phyloP scores from a whole-genome alignment of 2,113 vertebrate species.

The Sisor rabdophorus region DNA sequence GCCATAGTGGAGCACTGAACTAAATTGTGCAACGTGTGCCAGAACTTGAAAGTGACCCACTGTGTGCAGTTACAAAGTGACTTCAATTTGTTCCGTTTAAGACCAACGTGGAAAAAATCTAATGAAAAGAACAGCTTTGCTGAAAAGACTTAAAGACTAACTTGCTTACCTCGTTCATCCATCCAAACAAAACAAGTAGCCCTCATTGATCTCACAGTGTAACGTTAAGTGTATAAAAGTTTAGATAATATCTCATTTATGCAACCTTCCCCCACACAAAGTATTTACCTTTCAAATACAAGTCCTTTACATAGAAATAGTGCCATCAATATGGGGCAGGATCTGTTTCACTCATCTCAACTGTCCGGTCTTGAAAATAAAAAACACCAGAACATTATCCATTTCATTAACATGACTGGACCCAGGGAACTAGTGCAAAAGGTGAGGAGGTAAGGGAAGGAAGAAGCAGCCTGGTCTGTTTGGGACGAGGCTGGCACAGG shows the following conservation, averaged over 20 bases:
- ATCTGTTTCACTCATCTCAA: slow-evolving; percentile 66
- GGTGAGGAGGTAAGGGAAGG: slow-evolving; percentile 44
- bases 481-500: slow-evolving; percentile 90
- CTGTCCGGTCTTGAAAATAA: slow-evolving; percentile 70
- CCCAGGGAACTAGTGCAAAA: slow-evolving; percentile 97
- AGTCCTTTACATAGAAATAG: slow-evolving; percentile 71
- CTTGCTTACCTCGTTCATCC: background rate
- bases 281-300: slow-evolving; percentile 52
- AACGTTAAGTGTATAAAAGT: slow-evolving; percentile 50
- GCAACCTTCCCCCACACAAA: background rate
- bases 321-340: slow-evolving; percentile 80
- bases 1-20: too few relatives aligned
- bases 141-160: background rate
- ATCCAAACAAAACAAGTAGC: slow-evolving; percentile 44
- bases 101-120: background rate
- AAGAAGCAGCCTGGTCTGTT: slow-evolving; percentile 80
- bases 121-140: background rate
- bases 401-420: slow-evolving; percentile 78
- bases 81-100: too few relatives aligned
- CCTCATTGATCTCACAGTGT: slow-evolving; percentile 51
- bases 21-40: too few relatives aligned
- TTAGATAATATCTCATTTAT: slow-evolving; percentile 51
- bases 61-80: background rate
- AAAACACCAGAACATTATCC: slow-evolving; percentile 60
- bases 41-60: too few relatives aligned